These are phyloP conservation scores for Oreotrochilus melanogaster DNA, from an alignment of 2,113 vertebrate genomes.

Conservation along the genomic window DNA sequence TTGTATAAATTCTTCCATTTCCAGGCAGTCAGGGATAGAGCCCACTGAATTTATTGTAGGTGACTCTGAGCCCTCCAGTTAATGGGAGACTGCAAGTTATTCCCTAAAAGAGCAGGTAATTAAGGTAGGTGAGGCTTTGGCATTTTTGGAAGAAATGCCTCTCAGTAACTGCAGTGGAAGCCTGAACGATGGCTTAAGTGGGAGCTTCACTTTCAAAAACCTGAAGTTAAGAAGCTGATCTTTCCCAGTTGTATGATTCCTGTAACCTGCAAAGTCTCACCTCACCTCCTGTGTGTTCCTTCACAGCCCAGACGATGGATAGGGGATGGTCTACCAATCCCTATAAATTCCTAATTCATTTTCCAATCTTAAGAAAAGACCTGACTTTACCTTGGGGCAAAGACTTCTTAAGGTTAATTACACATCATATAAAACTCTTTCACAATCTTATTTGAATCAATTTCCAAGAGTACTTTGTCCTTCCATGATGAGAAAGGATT, in stretches of 20 bases:
- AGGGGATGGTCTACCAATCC: neutral
- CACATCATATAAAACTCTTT: constrained; percentile 46
- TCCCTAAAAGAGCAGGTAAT: neutral
- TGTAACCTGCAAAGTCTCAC: neutral
- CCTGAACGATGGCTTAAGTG: neutral
- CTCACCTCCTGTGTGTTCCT: neutral
- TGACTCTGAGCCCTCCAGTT: neutral
- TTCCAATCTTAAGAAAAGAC: constrained; percentile 51
- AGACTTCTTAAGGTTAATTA: constrained; percentile 69
- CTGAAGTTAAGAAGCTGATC: neutral
- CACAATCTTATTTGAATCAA: constrained; percentile 57
- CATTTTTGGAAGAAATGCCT: neutral
- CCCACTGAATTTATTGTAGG: neutral
- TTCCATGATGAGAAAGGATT: neutral
- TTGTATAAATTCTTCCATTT: neutral
- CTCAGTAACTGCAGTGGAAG: neutral
- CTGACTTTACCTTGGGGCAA: constrained; percentile 54
- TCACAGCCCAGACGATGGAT: constrained; percentile 22
- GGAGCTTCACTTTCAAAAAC: neutral
- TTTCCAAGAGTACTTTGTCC: constrained; percentile 19
- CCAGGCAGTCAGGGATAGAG: neutral
- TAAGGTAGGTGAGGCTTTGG: fast-evolving
- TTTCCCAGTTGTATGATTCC: neutral
- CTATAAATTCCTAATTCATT: constrained; percentile 51
- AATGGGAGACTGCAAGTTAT: neutral